Evolutionary conservation across 2,113 vertebrate species (phyloP).

Genomic region (Zapus hudsonius): DNA sequence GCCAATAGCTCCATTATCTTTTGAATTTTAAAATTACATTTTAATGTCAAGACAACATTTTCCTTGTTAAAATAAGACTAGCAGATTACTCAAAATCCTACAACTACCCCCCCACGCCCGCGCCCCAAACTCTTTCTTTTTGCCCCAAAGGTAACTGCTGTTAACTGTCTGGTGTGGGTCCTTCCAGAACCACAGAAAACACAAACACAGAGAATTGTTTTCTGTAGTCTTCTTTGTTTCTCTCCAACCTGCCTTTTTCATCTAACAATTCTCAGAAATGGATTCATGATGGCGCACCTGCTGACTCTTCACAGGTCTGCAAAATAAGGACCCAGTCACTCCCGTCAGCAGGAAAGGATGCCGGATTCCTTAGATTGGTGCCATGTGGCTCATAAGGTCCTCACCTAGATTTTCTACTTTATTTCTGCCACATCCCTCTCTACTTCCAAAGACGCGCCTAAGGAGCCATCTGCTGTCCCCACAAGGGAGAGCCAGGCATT

Average conservation of each 20-base stretch:
- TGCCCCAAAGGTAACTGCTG: neutral
- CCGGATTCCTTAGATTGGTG: neutral
- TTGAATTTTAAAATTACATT: slow-evolving; percentile 60
- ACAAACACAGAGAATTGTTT: no score
- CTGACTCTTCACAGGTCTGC: neutral
- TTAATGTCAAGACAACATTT: slow-evolving; percentile 55
- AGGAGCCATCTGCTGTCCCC: neutral
- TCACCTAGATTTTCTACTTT: neutral
- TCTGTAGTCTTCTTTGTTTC: neutral
- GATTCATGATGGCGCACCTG: neutral
- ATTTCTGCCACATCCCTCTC: neutral
- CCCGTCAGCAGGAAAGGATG: neutral
- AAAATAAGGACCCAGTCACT: neutral
- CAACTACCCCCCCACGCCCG: neutral
- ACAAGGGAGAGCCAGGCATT: accelerated
- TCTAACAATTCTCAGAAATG: neutral
- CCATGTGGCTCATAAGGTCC: neutral
- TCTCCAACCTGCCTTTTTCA: neutral
- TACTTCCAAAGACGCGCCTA: neutral
- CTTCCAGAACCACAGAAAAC: neutral
- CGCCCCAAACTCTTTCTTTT: neutral
- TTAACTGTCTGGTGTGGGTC: neutral
- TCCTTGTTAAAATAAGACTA: slow-evolving; percentile 34
- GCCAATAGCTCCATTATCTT: slow-evolving; percentile 45
- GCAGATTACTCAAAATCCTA: neutral